Conservation (phyloP, 2,797 vertebrate genomes). For the Oryzias sinensis region DNA sequence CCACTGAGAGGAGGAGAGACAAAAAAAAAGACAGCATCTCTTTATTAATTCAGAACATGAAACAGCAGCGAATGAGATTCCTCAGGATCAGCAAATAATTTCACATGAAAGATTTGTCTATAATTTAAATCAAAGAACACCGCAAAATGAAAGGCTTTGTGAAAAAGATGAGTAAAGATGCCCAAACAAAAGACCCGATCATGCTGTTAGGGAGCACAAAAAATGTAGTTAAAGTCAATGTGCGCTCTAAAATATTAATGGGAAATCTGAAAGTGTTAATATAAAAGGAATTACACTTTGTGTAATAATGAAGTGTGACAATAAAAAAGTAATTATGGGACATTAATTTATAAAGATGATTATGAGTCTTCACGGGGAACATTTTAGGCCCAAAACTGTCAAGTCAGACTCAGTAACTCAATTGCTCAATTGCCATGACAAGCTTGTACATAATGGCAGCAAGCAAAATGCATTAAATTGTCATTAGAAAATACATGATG, state of each 20-base stretch:
- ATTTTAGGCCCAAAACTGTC: no score
- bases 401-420: no score
- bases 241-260: constrained; percentile 5
- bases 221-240: not conserved
- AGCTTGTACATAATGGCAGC: not conserved
- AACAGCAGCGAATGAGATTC: not conserved
- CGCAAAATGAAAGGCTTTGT: constrained; percentile 1
- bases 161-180: constrained; percentile 7
- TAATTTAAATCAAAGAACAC: constrained; percentile 2
- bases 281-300: not conserved
- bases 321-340: constrained; percentile 1
- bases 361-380: no score
- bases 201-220: not conserved
- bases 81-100: not conserved
- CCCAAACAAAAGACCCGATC: constrained; percentile 13
- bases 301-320: not conserved
- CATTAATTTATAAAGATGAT: not conserved
- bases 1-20: not conserved
- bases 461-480: constrained; percentile 7
- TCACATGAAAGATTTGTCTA: not conserved
- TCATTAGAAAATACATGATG: constrained; percentile 4
- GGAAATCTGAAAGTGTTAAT: not conserved
- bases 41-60: constrained; percentile 16
- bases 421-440: not conserved
- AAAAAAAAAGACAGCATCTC: not conserved